Base-by-base conservation (phyloP, 2,888 invertebrate species). In the Temnothorax rugatulus region DNA sequence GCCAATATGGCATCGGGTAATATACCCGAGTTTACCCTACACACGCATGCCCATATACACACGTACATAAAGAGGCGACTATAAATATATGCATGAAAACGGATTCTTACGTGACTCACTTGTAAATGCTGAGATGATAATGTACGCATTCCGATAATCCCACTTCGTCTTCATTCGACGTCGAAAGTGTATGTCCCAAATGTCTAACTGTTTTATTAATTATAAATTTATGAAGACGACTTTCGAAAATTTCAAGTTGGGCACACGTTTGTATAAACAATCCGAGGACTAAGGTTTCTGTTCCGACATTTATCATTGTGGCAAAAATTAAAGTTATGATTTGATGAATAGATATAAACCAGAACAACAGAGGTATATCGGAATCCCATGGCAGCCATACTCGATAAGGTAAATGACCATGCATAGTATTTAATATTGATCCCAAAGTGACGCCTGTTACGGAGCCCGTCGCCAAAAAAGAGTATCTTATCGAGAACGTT, bases 181-280 rank as follows among this genome's bases (percentile, higher is more conserved):
- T 2, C 3, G 29, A 1, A 29, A 29, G 29, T 29, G 29, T 2
- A 29, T 29, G 3, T 29, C 3, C 29, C 29, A 29, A 2, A 29
- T 29, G 3, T 29, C 3, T 29, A 29, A 2, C 3, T 3, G 29
- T 29, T 3, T 29, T 29, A 29, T 29, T 29, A 29, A 3, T 29
- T 29, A 29, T 3, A 1, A 3, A 29, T 29, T 29, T 29, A 1
- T 29, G 29, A 1, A 29, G 29, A 7, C 91, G 87, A 64, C 68
- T 44, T 73, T 90, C 90, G 7, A 91, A 82, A 11, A 92, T 88
- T 61, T 91, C 90, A 38, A 92, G 82, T 41, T 92, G 91, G 0
- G 91, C 84, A 54, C 92, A 92, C 38, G 89, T 88, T 66, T 90
- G 87, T 18, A 90, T 38, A 15, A 88, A 44, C 0, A 89, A 68